These are phyloP conservation scores for Psilopogon haemacephalus DNA, from an alignment of 2,113 vertebrate species.

Conservation along the genomic window DNA sequence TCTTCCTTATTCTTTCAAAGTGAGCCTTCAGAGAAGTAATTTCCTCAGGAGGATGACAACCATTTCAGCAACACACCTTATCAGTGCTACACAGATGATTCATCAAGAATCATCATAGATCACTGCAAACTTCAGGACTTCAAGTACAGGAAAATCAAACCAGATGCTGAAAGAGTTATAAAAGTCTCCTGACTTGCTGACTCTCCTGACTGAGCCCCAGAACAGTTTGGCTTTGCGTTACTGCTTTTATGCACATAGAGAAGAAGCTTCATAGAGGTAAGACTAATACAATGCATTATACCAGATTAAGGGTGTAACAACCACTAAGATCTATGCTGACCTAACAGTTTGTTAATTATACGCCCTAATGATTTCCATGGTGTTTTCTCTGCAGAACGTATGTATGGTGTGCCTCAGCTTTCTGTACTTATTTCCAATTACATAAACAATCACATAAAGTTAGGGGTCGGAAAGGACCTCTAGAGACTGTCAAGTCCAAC, in stretches of 20 bases:
- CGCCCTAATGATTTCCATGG: accelerated
- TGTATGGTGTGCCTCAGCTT: not conserved
- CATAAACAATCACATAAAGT: too few species aligned
- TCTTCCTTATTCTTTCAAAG: not conserved
- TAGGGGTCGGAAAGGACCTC: too few species aligned
- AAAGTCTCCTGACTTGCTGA: not conserved
- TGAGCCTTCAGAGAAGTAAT: not conserved
- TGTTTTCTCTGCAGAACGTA: not conserved
- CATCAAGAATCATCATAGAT: not conserved
- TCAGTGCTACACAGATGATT: not conserved
- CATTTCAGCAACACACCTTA: not conserved
- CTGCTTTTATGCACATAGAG: not conserved
- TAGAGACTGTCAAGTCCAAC: too few species aligned
- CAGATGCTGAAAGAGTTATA: not conserved
- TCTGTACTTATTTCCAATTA: not conserved
- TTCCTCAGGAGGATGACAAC: not conserved
- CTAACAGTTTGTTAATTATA: not conserved
- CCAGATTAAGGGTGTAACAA: not conserved
- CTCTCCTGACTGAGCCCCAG: not conserved
- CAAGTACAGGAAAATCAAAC: not conserved
- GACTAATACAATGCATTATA: not conserved
- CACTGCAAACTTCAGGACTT: not conserved
- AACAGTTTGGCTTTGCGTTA: not conserved
- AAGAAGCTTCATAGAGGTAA: not conserved
- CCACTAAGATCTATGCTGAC: not conserved